A percentile compares a stretch with the other conserved stretches of the same genome.
These are phyloP conservation scores for Catostylus mosaicus DNA, from an alignment of 30 jellyfish, hydroid and myxozoan species.

Conservation along the genomic window DNA sequence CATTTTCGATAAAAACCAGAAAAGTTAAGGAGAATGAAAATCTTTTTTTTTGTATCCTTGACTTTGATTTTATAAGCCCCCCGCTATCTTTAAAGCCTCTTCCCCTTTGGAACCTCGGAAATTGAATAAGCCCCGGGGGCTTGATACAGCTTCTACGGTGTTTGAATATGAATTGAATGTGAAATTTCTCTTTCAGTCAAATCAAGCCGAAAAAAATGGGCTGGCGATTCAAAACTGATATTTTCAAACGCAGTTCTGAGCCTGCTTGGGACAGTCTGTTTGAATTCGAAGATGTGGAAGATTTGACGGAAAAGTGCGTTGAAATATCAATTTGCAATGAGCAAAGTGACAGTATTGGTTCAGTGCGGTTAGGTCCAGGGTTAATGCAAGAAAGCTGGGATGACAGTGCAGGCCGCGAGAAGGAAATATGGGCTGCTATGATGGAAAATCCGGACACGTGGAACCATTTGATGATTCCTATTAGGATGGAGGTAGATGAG, in stretches of 20 bases:
- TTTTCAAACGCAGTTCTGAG: conserved; percentile 77
- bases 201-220: conserved; percentile 66
- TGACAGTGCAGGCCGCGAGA: conserved; percentile 88
- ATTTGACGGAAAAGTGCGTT: conserved; percentile 56
- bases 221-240: conserved; percentile 71
- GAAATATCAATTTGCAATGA: conserved; percentile 75
- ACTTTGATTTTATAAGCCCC: too few species aligned
- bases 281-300: conserved; percentile 62
- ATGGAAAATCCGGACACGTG: conserved; percentile 79
- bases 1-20: too few species aligned
- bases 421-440: conserved; percentile 87
- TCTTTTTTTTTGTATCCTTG: too few species aligned
- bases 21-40: too few species aligned
- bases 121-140: too few species aligned
- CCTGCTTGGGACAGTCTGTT: conserved; percentile 85
- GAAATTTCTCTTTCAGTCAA: conserved; percentile 62
- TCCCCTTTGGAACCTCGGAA: too few species aligned
- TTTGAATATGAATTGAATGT: too few species aligned
- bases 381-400: conserved; percentile 79
- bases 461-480: conserved; percentile 69
- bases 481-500: conserved; percentile 41
- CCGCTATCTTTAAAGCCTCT: too few species aligned
- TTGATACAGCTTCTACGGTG: too few species aligned
- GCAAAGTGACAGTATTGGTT: conserved; percentile 65
- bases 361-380: conserved; percentile 89